Conservation (phyloP, 2,797 vertebrate species). For the Sphenodon punctatus region DNA sequence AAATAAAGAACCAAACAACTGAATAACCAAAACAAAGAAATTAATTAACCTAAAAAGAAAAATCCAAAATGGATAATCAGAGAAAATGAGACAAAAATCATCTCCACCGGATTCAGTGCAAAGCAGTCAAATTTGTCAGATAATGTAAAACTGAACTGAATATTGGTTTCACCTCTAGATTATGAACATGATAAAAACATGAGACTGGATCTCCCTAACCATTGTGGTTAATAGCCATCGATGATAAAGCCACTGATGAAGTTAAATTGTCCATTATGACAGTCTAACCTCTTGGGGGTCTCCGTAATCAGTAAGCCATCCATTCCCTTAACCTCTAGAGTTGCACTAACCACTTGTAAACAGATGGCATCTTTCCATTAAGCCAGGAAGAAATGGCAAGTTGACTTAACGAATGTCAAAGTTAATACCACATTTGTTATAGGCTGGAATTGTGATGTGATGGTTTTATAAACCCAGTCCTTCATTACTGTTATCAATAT, state of each 20-base stretch:
- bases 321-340: neutral
- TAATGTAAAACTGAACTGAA: no score
- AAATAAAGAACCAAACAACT: no score
- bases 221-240: no score
- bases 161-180: no score
- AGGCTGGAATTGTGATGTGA: conserved; percentile 48
- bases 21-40: no score
- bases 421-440: conserved; percentile 52
- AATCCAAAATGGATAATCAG: no score
- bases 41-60: no score
- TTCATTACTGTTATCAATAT: conserved; percentile 57
- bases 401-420: conserved; percentile 65
- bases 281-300: neutral
- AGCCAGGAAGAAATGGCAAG: conserved; percentile 58
- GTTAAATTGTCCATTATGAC: conserved; percentile 44
- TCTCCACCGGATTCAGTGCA: no score
- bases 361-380: conserved; percentile 59
- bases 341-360: conserved; percentile 44
- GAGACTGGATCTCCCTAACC: no score
- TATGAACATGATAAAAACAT: no score
- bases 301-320: conserved; percentile 35
- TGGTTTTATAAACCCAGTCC: conserved; percentile 54
- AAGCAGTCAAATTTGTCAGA: no score
- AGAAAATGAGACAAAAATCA: no score
- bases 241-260: conserved; percentile 25